phyloP scores from a whole-genome alignment of 1,140 invertebrate species.

The Holotrichia oblita region DNA sequence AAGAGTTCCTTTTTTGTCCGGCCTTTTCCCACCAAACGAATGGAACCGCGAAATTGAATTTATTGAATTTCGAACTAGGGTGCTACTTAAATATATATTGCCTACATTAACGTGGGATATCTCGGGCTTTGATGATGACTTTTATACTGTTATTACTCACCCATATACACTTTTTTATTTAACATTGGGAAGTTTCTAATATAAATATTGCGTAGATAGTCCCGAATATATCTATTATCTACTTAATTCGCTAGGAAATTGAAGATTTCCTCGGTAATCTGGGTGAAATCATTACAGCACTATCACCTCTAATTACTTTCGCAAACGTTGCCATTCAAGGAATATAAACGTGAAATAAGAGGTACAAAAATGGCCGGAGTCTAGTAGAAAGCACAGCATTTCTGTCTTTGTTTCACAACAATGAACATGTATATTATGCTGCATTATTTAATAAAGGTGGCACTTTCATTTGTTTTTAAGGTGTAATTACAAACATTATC shows the following conservation, averaged over 20 bases:
- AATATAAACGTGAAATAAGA: too few relatives aligned
- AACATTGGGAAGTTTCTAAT: too few relatives aligned
- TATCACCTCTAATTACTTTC: background rate
- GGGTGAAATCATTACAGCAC: too few relatives aligned
- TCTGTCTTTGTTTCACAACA: background rate
- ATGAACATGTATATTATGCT: background rate
- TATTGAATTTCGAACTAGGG: slow-evolving; percentile 25
- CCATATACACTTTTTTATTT: too few relatives aligned
- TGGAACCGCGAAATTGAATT: slow-evolving; percentile 24
- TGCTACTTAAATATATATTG: slow-evolving; percentile 30
- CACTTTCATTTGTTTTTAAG: background rate
- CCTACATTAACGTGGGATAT: background rate
- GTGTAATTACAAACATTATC: background rate
- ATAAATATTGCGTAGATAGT: background rate
- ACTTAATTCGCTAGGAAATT: too few relatives aligned
- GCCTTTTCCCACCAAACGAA: slow-evolving; percentile 3
- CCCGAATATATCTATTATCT: too few relatives aligned
- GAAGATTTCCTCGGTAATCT: too few relatives aligned
- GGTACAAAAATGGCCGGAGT: too few relatives aligned
- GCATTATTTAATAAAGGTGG: background rate
- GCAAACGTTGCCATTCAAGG: too few relatives aligned
- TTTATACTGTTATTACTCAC: too few relatives aligned
- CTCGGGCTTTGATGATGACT: background rate
- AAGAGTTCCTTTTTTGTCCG: background rate
- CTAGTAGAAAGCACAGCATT: background rate